A percentile compares a stretch with the other conserved stretches of the same genome.
Conservation (phyloP, 30 jellyfish, hydroid and myxozoan species). For the Chrysaora quinquecirrha region DNA sequence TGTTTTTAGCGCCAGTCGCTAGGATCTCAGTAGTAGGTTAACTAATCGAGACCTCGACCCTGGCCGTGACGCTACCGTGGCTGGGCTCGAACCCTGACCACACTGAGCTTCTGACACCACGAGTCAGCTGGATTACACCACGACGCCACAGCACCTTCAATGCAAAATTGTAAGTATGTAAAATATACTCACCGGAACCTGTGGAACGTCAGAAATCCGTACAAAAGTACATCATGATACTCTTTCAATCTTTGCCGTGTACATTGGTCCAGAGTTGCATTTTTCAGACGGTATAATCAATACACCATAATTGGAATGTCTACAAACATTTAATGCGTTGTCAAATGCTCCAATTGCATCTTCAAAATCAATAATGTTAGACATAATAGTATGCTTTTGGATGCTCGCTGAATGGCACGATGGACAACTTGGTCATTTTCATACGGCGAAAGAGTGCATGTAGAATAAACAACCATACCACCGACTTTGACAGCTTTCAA, state of each 20-base stretch:
- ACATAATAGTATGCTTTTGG: neutral
- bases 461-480: slow-evolving; percentile 80
- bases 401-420: slow-evolving; percentile 2
- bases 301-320: slow-evolving; percentile 21
- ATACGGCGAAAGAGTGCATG: slow-evolving; percentile 76
- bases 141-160: no score
- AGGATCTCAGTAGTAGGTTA: no score
- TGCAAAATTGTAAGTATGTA: no score
- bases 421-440: slow-evolving; percentile 74
- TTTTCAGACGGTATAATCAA: slow-evolving; percentile 51
- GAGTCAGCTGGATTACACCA: no score
- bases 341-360: neutral
- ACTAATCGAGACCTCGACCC: no score
- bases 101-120: no score
- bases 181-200: no score
- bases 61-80: no score
- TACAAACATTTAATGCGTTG: slow-evolving; percentile 19
- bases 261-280: slow-evolving; percentile 92
- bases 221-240: no score
- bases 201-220: no score
- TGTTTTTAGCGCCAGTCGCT: no score
- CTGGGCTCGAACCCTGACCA: no score
- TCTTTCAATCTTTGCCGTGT: slow-evolving; percentile 33
- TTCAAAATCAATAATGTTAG: neutral
- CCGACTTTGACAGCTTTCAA: slow-evolving; percentile 58